Percentiles rank a stretch among this genome's conserved stretches.
phyloP scores from a whole-genome alignment of 2,888 invertebrate species.

The Erynnis tages region DNA sequence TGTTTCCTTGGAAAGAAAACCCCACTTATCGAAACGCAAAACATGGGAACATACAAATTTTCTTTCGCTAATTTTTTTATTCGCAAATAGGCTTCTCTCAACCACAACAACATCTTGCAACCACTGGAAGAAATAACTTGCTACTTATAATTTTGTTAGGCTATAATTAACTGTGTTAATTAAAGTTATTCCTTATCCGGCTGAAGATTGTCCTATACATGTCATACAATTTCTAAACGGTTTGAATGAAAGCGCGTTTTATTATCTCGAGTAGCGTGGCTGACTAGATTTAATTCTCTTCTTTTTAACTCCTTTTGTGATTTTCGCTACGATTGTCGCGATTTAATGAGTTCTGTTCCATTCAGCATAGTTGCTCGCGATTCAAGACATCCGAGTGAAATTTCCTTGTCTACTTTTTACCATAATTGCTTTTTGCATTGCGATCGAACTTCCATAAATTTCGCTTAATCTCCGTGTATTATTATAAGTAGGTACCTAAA shows the following conservation, averaged over 20 bases:
- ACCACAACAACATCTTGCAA: no score
- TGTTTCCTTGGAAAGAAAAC: no score
- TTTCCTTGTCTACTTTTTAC: conserved; percentile 21
- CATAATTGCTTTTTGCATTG: conserved; percentile 6
- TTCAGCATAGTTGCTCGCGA: conserved; percentile 20
- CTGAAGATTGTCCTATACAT: background rate
- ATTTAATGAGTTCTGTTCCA: conserved; percentile 32
- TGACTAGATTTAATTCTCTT: conserved; percentile 16
- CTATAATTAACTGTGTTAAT: background rate
- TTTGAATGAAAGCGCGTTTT: conserved; percentile 19
- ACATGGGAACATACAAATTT: no score
- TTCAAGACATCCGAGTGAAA: conserved; percentile 22
- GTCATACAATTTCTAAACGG: conserved; percentile 20
- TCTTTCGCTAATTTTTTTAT: no score
- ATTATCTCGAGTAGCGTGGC: conserved; percentile 18
- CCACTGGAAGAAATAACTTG: no score
- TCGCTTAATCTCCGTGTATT: background rate
- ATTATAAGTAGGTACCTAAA: no score
- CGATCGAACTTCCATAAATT: conserved; percentile 11
- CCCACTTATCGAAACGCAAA: no score
- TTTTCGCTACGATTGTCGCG: conserved; percentile 28
- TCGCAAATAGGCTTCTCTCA: no score
- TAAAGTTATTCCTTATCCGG: background rate
- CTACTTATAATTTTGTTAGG: no score
- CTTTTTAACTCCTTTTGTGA: conserved; percentile 28